A percentile compares a stretch with the other conserved stretches of the same genome.
These are phyloP conservation scores for Tromatobia lineatoria DNA, from an alignment of 2,888 invertebrate genomes.

Conservation along the genomic window DNA sequence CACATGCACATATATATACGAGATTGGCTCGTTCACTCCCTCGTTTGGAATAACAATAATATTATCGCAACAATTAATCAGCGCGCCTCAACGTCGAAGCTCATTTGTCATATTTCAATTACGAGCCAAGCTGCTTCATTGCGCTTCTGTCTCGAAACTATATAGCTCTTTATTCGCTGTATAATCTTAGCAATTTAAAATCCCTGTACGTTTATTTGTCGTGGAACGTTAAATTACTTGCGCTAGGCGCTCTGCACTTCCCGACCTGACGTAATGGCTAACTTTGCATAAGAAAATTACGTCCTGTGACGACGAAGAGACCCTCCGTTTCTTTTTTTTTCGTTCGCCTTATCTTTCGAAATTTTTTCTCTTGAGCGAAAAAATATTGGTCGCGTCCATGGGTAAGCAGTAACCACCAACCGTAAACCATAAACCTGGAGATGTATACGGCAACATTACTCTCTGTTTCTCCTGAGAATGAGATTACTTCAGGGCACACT, in stretches of 20 bases:
- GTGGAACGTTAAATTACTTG: conserved; percentile 35
- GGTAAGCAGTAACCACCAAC: neutral
- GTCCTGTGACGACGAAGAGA: conserved; percentile 23
- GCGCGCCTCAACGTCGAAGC: conserved; percentile 63
- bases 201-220: conserved; percentile 54
- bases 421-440: neutral
- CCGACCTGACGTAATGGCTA: conserved; percentile 55
- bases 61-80: conserved; percentile 68
- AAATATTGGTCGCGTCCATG: conserved; percentile 10
- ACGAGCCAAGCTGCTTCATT: conserved; percentile 50
- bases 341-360: conserved; percentile 25
- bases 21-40: conserved; percentile 21
- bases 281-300: conserved; percentile 66
- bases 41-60: conserved; percentile 62
- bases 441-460: conserved; percentile 27
- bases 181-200: conserved; percentile 60
- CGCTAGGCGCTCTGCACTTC: neutral
- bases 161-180: conserved; percentile 1
- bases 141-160: neutral
- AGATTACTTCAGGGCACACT: neutral
- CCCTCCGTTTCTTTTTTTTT: conserved; percentile 12
- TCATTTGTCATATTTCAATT: conserved; percentile 69
- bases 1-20: neutral
- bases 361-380: conserved; percentile 3
- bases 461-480: conserved; percentile 51